Base-by-base conservation (phyloP, 1,140 invertebrate genomes). In the Wasmannia auropunctata region DNA sequence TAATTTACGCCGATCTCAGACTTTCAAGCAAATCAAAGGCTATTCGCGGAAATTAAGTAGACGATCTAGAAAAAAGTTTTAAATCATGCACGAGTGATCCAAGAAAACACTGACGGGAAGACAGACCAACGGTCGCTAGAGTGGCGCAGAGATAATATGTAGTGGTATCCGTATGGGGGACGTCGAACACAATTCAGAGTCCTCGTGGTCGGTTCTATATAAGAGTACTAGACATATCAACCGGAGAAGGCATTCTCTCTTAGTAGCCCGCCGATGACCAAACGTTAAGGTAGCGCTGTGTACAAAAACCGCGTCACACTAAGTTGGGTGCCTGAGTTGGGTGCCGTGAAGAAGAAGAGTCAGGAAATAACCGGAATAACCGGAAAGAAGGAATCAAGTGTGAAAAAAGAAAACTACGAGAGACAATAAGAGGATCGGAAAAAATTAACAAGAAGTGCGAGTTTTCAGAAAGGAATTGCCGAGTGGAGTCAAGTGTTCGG, bases 101-200 rank as follows among this genome's bases (percentile, higher is more conserved):
- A 2, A 81, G 37, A 81, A 31, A 3, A 28, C 10, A 8, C 56
- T 37, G 25, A 43, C 16, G 75, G 56, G 34, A 65, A 14, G 43
- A n/a, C 77, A 56, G 22, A 54, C 37, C 31, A 10, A 28, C 31
- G 74, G 28, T 28, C 31, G 11, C 19, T 16, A 40, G n/a, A 46
- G 28, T 56, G 37, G 43, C 62, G 69, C 70, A 88, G 28, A 88
- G 46, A 31, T 77, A 67, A 75, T 74, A 56, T n/a, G 75, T 72
- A 49, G 56, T 63, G 54, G 54, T 19, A n/a, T 2, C 0, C n/a
- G n/a, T 54, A 89, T 80, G 65, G 67, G 85, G 86, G 85, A 91
- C 90, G 91, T 92, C 89, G 90, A 93, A 93, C n/a, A n/a, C 91
- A 93, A 94, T 93, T 91, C 93, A 92, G 91, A 91, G 91, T 93